Conservation (phyloP, 2,113 vertebrate genomes). For the Oriolus oriolus region DNA sequence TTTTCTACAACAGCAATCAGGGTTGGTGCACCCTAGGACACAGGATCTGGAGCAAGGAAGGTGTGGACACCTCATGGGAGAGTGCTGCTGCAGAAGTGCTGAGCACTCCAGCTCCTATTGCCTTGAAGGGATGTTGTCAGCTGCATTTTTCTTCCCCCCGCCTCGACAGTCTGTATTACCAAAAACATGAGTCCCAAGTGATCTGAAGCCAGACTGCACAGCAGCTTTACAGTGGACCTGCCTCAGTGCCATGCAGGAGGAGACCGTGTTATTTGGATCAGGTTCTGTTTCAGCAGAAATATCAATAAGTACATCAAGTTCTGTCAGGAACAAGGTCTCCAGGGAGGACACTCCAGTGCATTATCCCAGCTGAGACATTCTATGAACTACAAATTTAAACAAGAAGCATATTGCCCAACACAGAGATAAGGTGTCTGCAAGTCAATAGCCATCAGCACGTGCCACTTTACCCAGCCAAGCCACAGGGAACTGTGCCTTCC, state of each 20-base stretch:
- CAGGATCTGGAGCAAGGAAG: neutral
- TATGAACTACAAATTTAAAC: neutral
- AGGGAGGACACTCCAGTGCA: neutral
- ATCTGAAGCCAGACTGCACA: neutral
- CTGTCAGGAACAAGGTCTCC: neutral
- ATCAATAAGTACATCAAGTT: neutral
- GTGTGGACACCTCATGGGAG: accelerated
- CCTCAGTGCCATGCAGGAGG: neutral
- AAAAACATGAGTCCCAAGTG: neutral
- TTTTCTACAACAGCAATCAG: neutral
- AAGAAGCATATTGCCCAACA: neutral
- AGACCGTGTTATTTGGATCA: neutral
- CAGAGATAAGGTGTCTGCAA: neutral
- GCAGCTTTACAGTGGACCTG: neutral
- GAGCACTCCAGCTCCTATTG: neutral
- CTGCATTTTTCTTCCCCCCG: neutral
- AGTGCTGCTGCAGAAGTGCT: neutral
- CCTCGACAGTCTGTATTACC: neutral
- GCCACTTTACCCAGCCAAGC: neutral
- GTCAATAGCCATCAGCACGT: neutral
- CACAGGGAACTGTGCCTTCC: neutral
- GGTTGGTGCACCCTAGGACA: neutral
- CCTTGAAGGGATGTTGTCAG: neutral
- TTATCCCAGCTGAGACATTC: neutral
- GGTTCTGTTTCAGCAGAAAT: neutral